Conservation (phyloP, 2,797 vertebrate genomes). For the Lagodon rhomboides region DNA sequence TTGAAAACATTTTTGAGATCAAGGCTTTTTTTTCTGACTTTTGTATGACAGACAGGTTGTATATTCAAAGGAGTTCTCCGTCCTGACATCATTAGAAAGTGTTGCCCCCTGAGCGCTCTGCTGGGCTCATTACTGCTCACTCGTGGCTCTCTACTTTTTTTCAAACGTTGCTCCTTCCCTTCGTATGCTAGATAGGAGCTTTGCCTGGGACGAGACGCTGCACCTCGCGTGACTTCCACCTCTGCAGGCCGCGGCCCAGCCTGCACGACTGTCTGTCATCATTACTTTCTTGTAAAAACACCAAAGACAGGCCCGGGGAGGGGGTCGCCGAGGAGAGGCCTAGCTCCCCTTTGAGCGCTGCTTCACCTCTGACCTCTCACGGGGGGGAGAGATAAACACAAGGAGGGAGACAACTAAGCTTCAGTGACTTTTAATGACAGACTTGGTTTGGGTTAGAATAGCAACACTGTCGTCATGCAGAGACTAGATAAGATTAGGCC, state of each 20-base stretch:
- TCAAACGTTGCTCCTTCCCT: background rate
- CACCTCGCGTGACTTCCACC: constrained; percentile 78
- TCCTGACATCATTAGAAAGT: constrained; percentile 3
- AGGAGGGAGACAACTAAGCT: constrained; percentile 87
- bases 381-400: constrained; percentile 85
- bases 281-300: constrained; percentile 87
- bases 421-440: constrained; percentile 91
- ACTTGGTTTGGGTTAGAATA: constrained; percentile 90
- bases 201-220: constrained; percentile 28
- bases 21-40: background rate
- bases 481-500: constrained; percentile 82
- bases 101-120: constrained; percentile 7
- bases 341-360: constrained; percentile 82
- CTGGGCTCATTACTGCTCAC: constrained; percentile 27
- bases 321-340: constrained; percentile 71
- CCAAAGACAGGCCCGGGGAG: constrained; percentile 70
- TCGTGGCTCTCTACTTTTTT: constrained; percentile 5
- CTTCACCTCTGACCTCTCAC: constrained; percentile 84
- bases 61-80: background rate
- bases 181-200: background rate
- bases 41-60: background rate
- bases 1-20: background rate
- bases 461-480: constrained; percentile 82
- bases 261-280: constrained; percentile 81
- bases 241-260: constrained; percentile 67